Conservation (phyloP, 2,888 invertebrate species). For the Dasypolia templi region DNA sequence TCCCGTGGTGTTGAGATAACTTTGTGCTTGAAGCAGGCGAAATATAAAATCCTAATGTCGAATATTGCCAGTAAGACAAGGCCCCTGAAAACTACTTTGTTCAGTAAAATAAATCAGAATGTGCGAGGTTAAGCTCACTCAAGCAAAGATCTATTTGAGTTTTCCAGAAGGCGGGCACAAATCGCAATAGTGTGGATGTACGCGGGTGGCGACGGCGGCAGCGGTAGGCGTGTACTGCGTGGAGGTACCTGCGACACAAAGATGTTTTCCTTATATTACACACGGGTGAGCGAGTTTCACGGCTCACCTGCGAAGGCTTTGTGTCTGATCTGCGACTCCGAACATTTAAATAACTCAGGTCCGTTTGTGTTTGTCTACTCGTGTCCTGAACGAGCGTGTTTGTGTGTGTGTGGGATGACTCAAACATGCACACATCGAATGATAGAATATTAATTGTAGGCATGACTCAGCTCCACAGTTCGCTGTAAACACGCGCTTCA, state of each 20-base stretch:
- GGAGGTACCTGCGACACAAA: background rate
- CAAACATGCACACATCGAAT: slow-evolving; percentile 1
- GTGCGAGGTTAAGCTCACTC: background rate
- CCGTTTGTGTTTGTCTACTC: slow-evolving; percentile 53
- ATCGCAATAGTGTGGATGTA: slow-evolving; percentile 36
- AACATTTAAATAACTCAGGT: slow-evolving; percentile 61
- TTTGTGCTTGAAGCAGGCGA: background rate
- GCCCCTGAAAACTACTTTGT: slow-evolving; percentile 2
- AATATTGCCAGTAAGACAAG: background rate
- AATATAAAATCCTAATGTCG: background rate
- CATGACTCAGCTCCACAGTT: background rate
- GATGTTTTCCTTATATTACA: slow-evolving; percentile 48
- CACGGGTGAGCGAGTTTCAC: slow-evolving; percentile 55
- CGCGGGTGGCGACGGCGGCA: background rate
- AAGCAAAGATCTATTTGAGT: slow-evolving; percentile 21
- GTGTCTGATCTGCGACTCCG: slow-evolving; percentile 56
- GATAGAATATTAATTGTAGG: slow-evolving; percentile 17
- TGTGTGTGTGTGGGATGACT: background rate
- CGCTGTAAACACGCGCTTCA: background rate
- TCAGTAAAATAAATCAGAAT: slow-evolving; percentile 12
- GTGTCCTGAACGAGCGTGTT: background rate
- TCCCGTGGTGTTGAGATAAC: background rate
- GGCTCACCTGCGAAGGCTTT: slow-evolving; percentile 59
- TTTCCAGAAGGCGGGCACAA: slow-evolving; percentile 18
- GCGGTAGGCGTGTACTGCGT: background rate